A percentile compares a stretch with the other conserved stretches of the same genome.
Evolutionary conservation across 2,113 vertebrate species (phyloP).

Genomic region (Alaudala cheleensis): DNA sequence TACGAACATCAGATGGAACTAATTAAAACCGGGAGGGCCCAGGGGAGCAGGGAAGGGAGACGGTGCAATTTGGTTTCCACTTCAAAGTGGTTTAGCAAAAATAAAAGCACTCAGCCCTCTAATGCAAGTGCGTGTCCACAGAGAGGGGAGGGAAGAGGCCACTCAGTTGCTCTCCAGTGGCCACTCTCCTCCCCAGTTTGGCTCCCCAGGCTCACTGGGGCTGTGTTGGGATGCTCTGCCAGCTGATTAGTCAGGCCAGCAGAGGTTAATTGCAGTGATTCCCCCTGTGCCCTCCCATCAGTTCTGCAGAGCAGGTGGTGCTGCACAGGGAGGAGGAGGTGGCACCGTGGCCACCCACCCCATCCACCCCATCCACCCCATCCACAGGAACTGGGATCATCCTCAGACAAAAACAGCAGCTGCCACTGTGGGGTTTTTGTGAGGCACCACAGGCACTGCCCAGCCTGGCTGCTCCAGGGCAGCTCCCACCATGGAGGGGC

Average conservation of each 20-base stretch:
- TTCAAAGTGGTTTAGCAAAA: constrained; percentile 52
- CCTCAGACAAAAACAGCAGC: background rate
- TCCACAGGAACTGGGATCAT: fast-evolving
- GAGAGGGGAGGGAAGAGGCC: background rate
- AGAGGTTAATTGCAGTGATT: background rate
- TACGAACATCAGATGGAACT: constrained; percentile 53
- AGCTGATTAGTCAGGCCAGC: background rate
- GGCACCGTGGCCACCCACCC: background rate
- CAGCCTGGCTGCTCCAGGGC: background rate
- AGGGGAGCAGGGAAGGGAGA: background rate
- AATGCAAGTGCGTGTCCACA: background rate
- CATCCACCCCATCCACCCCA: background rate
- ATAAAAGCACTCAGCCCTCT: constrained; percentile 12
- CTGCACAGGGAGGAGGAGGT: background rate
- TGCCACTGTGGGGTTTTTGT: fast-evolving
- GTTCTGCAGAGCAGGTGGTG: background rate
- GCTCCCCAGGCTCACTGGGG: background rate
- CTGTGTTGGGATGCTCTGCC: constrained; percentile 17
- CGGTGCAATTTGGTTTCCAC: constrained; percentile 44
- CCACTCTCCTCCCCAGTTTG: background rate
- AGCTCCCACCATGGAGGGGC: background rate
- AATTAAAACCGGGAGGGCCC: constrained; percentile 62
- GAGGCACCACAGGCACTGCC: background rate
- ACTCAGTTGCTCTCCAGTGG: background rate
- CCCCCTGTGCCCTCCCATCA: background rate